Evolutionary conservation across 2,113 vertebrate genomes (phyloP).

Genomic region (Bambusicola thoracicus): DNA sequence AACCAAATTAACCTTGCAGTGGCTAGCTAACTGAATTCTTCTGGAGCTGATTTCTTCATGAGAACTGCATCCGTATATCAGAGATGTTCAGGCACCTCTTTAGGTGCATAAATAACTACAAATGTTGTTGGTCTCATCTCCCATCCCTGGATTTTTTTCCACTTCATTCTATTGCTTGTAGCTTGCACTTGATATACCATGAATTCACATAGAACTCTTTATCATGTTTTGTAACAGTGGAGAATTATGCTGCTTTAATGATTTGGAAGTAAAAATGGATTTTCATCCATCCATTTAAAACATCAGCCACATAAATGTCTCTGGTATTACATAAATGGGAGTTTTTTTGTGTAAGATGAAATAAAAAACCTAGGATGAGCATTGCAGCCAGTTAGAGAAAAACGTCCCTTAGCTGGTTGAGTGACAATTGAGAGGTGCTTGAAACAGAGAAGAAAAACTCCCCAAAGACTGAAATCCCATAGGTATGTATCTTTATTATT

Average conservation of each 20-base stretch:
- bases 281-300: slow-evolving; percentile 22
- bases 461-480: slow-evolving; percentile 34
- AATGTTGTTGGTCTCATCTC: not conserved
- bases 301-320: not conserved
- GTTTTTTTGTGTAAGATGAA: not conserved
- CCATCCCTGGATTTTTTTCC: accelerated
- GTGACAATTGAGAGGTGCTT: slow-evolving; percentile 42
- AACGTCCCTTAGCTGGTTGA: slow-evolving; percentile 45
- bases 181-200: not conserved
- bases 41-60: not conserved
- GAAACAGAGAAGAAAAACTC: slow-evolving; percentile 63
- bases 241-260: not conserved
- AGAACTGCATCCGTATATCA: not conserved
- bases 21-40: not conserved
- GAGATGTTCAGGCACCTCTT: not conserved
- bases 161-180: not conserved
- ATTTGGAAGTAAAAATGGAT: not conserved
- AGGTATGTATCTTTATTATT: slow-evolving; percentile 44
- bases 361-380: slow-evolving; percentile 31
- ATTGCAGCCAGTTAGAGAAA: slow-evolving; percentile 8
- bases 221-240: not conserved
- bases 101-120: not conserved
- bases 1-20: not conserved
- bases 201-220: not conserved
- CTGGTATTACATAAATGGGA: slow-evolving; percentile 12